phyloP scores from a whole-genome alignment of 2,797 vertebrate species.

The Sebastes taczanowskii region DNA sequence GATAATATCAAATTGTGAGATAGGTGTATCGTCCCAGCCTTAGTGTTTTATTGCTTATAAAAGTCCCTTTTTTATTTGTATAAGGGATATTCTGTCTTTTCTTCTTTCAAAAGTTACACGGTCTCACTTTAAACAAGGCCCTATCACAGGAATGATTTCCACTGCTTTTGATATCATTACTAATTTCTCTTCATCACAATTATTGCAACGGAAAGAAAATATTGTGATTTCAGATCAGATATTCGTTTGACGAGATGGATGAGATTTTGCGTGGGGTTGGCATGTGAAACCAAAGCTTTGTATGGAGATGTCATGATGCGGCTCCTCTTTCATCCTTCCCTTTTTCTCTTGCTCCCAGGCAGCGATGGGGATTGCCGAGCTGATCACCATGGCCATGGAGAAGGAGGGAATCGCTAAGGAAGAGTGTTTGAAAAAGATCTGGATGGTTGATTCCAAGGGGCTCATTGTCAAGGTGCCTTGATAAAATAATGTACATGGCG shows the following conservation, averaged over 20 bases:
- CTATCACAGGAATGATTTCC: not conserved
- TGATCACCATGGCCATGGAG: conserved; percentile 95
- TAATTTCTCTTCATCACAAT: not conserved
- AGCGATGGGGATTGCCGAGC: conserved; percentile 95
- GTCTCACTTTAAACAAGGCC: not conserved
- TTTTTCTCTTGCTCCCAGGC: conserved; percentile 81
- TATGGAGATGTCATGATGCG: not conserved
- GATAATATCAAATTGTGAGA: no score
- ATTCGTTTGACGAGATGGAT: no score
- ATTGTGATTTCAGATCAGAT: not conserved
- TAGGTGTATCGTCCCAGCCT: no score
- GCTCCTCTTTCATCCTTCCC: not conserved
- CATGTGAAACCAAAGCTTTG: not conserved
- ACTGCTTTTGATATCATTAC: not conserved
- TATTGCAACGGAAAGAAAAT: not conserved
- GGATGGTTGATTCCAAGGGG: conserved; percentile 99
- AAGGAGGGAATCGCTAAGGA: conserved; percentile 89
- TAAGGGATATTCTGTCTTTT: not conserved
- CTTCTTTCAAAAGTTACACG: not conserved
- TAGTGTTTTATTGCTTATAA: not conserved
- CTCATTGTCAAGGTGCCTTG: conserved; percentile 93
- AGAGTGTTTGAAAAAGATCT: conserved; percentile 89
- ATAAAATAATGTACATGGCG: not conserved
- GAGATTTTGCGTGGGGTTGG: not conserved
- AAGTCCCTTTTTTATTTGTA: not conserved